Conservation (phyloP, 2,797 vertebrate species). For the Coregonus ussuriensis region DNA sequence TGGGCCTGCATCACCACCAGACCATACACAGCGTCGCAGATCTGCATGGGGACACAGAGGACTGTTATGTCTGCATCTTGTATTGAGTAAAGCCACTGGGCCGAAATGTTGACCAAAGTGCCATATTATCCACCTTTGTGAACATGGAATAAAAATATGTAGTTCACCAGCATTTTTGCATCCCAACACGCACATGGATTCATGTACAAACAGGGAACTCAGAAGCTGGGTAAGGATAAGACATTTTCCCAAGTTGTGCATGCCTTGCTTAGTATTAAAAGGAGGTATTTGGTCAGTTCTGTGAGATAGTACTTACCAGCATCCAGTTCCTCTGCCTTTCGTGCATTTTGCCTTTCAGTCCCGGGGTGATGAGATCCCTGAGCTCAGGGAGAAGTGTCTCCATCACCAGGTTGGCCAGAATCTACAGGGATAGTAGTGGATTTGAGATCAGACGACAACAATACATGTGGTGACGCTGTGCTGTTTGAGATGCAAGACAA, state of each 20-base stretch:
- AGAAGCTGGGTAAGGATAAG: too few species aligned
- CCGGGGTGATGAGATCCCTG: constrained; percentile 80
- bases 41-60: constrained; percentile 64
- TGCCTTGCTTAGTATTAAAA: too few species aligned
- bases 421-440: constrained; percentile 62
- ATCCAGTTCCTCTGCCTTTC: constrained; percentile 90
- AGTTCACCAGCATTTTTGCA: too few species aligned
- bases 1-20: constrained; percentile 85
- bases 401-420: constrained; percentile 95
- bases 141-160: too few species aligned
- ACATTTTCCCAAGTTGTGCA: too few species aligned
- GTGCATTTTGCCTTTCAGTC: constrained; percentile 87
- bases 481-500: too few species aligned
- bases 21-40: constrained; percentile 86
- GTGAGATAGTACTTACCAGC: constrained; percentile 75
- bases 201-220: too few species aligned
- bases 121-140: too few species aligned
- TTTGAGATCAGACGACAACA: neutral
- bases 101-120: too few species aligned
- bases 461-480: too few species aligned
- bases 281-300: neutral
- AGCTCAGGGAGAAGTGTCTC: constrained; percentile 87
- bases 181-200: too few species aligned
- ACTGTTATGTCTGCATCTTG: neutral
- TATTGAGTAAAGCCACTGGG: too few species aligned